Conservation (phyloP, 2,797 vertebrate species). For the Balearica regulorum region DNA sequence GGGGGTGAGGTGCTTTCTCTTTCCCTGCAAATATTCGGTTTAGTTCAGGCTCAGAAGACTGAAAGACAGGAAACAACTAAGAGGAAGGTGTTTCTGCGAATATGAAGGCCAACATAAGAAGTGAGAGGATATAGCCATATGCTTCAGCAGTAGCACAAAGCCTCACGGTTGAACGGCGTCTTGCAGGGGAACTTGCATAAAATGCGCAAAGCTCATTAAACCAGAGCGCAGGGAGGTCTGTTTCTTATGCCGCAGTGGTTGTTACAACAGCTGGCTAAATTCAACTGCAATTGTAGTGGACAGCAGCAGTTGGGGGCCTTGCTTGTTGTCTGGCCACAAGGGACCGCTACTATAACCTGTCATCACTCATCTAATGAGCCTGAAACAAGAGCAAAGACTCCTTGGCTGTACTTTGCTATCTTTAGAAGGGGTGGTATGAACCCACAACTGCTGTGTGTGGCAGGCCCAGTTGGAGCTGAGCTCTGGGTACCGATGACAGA, state of each 20-base stretch:
- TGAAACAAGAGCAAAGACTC: conserved; percentile 49
- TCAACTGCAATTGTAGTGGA: conserved; percentile 24
- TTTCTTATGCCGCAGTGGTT: background rate
- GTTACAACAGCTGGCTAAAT: conserved; percentile 51
- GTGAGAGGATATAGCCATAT: background rate
- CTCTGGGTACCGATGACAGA: conserved; percentile 34
- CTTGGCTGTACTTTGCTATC: background rate
- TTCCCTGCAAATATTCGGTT: background rate
- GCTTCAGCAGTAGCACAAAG: background rate
- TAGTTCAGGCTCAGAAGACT: background rate
- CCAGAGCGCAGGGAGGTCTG: background rate
- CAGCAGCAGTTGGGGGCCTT: conserved; percentile 53
- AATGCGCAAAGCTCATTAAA: background rate
- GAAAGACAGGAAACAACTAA: background rate
- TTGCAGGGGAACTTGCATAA: background rate
- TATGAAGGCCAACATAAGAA: background rate
- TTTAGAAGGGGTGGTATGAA: conserved; percentile 27
- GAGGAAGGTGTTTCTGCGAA: background rate
- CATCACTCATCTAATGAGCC: conserved; percentile 65
- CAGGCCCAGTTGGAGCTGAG: background rate
- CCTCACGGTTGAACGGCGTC: background rate
- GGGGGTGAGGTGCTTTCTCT: background rate
- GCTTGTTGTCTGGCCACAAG: background rate
- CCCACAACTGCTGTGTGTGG: conserved; percentile 8
- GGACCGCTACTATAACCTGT: conserved; percentile 40